Percentiles rank a stretch among this genome's conserved stretches.
Conservation (phyloP, 2,113 vertebrate species). For the Cyanoliseus patagonus region DNA sequence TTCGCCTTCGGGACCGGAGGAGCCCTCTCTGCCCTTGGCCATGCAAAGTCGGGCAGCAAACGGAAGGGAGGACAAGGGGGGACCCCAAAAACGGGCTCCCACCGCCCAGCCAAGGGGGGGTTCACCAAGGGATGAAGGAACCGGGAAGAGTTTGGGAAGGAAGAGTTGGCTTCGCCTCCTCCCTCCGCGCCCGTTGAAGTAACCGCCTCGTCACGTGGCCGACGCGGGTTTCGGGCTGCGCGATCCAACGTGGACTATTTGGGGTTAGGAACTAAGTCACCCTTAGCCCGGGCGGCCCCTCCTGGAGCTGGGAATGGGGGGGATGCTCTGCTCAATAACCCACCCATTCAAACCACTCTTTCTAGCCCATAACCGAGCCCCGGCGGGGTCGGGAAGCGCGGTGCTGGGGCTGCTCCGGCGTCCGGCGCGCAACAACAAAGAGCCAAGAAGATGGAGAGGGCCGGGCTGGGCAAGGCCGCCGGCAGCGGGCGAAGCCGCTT, state of each 20-base stretch:
- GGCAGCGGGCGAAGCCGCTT: background rate
- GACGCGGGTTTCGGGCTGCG: background rate
- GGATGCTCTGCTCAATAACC: background rate
- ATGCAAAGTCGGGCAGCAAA: background rate
- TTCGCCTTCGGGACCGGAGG: background rate
- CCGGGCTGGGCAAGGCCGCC: background rate
- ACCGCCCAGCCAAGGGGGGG: fast-evolving
- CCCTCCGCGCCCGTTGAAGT: background rate
- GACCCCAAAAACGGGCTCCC: background rate
- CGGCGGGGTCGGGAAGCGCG: background rate
- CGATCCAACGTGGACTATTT: background rate
- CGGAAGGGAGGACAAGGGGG: background rate
- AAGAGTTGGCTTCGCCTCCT: background rate
- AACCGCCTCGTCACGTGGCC: slow-evolving; percentile 13
- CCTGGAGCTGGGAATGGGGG: background rate
- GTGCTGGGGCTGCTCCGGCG: background rate
- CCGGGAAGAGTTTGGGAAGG: background rate
- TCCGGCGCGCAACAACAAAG: slow-evolving; percentile 24
- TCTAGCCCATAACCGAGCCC: fast-evolving
- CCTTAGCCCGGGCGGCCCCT: background rate
- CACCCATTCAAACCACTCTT: background rate
- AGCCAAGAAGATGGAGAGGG: slow-evolving; percentile 9
- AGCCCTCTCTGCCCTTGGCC: background rate
- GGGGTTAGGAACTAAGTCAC: background rate
- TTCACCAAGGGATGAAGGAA: background rate